phyloP scores from a whole-genome alignment of 2,888 invertebrate genomes.

The Eucera pruinosa region DNA sequence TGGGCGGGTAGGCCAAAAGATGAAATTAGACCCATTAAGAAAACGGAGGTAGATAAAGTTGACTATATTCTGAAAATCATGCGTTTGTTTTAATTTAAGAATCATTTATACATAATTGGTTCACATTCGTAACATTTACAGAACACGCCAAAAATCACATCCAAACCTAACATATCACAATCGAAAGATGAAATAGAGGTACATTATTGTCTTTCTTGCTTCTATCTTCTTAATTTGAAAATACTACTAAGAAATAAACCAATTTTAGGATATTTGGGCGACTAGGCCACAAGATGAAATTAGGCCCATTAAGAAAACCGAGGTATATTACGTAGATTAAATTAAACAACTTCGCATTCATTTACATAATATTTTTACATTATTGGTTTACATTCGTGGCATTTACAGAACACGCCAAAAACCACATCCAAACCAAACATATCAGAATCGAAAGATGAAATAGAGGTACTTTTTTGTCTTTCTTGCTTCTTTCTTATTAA shows the following conservation, averaged over 20 bases:
- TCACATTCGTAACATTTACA: neutral
- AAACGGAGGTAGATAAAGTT: slow-evolving; percentile 23
- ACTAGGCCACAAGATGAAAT: too few species aligned
- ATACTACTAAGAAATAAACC: too few species aligned
- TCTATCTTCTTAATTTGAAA: too few species aligned
- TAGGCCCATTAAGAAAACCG: slow-evolving; percentile 15
- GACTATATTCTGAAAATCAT: neutral
- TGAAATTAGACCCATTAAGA: slow-evolving; percentile 23
- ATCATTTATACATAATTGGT: neutral
- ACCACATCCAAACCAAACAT: too few species aligned
- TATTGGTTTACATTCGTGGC: neutral
- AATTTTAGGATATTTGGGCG: too few species aligned
- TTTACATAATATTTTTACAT: neutral
- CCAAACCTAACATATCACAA: too few species aligned
- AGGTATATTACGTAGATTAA: slow-evolving; percentile 12
- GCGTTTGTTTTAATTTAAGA: neutral
- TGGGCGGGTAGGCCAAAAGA: too few species aligned
- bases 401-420: neutral
- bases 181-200: too few species aligned
- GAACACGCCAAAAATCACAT: neutral
- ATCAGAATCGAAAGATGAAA: too few species aligned
- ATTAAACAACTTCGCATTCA: neutral
- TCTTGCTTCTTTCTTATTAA: too few species aligned
- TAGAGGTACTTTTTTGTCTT: too few species aligned
- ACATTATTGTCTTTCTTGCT: too few species aligned